These are phyloP conservation scores for Scomber colias DNA, from an alignment of 2,113 vertebrate species.

Conservation along the genomic window DNA sequence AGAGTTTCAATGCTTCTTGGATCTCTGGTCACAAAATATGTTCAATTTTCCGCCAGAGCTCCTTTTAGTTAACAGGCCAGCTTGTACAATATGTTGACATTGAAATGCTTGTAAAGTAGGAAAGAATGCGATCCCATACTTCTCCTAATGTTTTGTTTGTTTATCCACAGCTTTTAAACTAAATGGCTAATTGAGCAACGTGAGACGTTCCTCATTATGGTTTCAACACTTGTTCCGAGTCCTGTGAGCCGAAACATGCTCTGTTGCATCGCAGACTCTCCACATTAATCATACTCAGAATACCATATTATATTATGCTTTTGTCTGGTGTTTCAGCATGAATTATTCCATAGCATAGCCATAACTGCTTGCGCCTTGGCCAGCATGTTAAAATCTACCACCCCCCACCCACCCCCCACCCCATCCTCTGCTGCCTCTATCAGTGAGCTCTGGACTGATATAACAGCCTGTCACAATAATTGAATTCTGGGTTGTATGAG, in stretches of 20 bases:
- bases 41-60: background rate
- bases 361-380: conserved; percentile 26
- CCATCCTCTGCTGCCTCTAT: conserved; percentile 2
- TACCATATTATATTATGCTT: conserved; percentile 62
- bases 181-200: background rate
- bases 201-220: background rate
- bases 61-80: background rate
- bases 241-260: conserved; percentile 32
- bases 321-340: conserved; percentile 57
- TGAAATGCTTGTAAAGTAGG: background rate
- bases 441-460: conserved; percentile 40
- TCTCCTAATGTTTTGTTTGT: background rate
- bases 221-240: conserved; percentile 28
- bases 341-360: conserved; percentile 55
- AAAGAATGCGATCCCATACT: background rate
- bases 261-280: conserved; percentile 6
- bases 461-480: conserved; percentile 60
- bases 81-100: background rate
- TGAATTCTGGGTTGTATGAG: conserved; percentile 64
- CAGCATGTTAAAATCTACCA: conserved; percentile 17
- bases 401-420: background rate
- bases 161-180: background rate
- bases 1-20: too few relatives aligned
- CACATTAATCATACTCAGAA: conserved; percentile 63
- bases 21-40: too few relatives aligned